Conservation (phyloP, 2,888 invertebrate genomes). For the Leucophenga maculata region DNA sequence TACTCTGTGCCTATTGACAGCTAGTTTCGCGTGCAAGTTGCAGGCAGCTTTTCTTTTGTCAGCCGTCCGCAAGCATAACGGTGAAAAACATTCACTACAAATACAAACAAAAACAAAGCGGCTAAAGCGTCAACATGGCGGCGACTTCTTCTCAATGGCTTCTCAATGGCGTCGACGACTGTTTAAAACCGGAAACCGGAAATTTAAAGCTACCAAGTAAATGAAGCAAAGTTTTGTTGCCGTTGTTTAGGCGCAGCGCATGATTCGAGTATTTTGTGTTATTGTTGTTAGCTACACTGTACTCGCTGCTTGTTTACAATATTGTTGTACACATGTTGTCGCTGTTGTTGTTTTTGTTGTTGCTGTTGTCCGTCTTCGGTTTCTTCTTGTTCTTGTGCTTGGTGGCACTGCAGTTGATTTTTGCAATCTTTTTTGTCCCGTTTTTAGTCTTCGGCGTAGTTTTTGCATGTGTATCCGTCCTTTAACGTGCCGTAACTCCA, state of each 20-base stretch:
- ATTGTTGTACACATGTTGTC: conserved; percentile 33
- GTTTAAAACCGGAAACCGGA: conserved; percentile 62
- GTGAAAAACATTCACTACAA: conserved; percentile 41
- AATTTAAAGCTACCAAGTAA: conserved; percentile 64
- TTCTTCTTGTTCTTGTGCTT: conserved; percentile 34
- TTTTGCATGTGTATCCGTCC: too few relatives aligned
- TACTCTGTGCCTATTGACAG: conserved; percentile 41
- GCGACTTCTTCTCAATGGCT: conserved; percentile 27
- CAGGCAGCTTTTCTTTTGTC: too few relatives aligned
- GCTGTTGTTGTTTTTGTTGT: conserved; percentile 36
- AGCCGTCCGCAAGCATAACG: conserved; percentile 52
- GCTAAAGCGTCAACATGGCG: conserved; percentile 65
- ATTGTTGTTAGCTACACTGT: conserved; percentile 42
- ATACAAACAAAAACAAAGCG: conserved; percentile 42
- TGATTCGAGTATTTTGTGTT: conserved; percentile 6
- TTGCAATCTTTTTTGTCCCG: conserved; percentile 49
- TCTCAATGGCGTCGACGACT: conserved; percentile 32
- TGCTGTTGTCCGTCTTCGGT: too few relatives aligned
- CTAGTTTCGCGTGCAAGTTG: conserved; percentile 32
- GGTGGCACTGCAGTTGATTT: conserved; percentile 34
- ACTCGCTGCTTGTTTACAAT: conserved; percentile 32
- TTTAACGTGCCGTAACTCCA: background rate
- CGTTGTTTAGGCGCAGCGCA: conserved; percentile 23
- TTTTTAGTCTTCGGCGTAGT: background rate
- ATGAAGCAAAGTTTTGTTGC: conserved; percentile 50